A percentile compares a stretch with the other conserved stretches of the same genome.
Conservation (phyloP, 1,140 invertebrate genomes). For the Aethina tumida region DNA sequence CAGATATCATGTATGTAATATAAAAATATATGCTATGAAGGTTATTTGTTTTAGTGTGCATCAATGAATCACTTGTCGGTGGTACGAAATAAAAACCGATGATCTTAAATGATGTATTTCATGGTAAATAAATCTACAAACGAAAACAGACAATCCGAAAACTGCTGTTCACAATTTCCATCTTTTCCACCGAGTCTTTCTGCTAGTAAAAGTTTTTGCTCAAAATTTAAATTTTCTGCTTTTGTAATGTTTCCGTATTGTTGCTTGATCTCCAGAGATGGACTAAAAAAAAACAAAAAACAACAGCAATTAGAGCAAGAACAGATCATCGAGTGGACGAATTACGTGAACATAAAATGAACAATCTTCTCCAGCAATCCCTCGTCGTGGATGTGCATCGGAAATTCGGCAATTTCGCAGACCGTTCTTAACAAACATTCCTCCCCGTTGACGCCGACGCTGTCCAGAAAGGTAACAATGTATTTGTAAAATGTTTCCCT, state of each 20-base stretch:
- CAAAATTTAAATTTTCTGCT: neutral
- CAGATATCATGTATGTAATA: no score
- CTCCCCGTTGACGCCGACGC: constrained; percentile 14
- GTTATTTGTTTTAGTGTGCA: no score
- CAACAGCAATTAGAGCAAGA: neutral
- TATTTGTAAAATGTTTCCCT: no score
- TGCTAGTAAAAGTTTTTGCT: constrained; percentile 3
- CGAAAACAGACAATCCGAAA: constrained; percentile 1
- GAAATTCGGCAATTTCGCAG: constrained; percentile 15
- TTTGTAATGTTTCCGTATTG: neutral
- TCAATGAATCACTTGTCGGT: no score
- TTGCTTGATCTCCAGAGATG: neutral
- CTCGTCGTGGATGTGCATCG: constrained; percentile 14
- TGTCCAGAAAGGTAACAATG: no score
- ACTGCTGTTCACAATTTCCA: neutral
- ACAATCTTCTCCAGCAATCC: constrained; percentile 14
- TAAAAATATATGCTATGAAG: no score
- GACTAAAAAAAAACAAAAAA: constrained; percentile 4
- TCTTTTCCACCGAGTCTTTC: neutral
- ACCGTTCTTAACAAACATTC: constrained; percentile 16
- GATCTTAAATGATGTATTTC: constrained; percentile 1
- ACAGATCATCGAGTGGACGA: no score
- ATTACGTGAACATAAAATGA: constrained; percentile 18
- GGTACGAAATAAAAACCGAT: neutral
- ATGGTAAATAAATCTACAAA: constrained; percentile 3